These are phyloP conservation scores for Eidolon dupreanum DNA, from an alignment of 2,797 vertebrate species.

Conservation along the genomic window DNA sequence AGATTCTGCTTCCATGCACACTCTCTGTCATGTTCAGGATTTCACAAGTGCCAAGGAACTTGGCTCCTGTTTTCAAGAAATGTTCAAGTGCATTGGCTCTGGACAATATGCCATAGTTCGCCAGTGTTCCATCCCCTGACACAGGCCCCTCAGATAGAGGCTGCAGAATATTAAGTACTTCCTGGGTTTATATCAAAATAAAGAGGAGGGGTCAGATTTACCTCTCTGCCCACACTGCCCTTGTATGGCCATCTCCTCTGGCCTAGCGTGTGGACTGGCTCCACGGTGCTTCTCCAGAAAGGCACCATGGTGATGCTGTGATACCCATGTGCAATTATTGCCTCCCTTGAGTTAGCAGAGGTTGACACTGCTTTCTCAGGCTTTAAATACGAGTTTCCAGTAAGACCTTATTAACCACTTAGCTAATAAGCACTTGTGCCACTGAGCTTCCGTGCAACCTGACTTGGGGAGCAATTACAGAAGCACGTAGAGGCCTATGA, in stretches of 20 bases:
- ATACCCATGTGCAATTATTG: background rate
- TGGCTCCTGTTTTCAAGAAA: background rate
- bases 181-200: background rate
- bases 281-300: background rate
- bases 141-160: background rate
- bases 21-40: background rate
- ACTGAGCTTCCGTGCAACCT: background rate
- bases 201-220: background rate
- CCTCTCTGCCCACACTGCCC: background rate
- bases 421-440: constrained; percentile 63
- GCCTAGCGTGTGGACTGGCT: constrained; percentile 29
- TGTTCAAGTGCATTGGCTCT: background rate
- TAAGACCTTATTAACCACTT: constrained; percentile 66
- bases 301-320: background rate
- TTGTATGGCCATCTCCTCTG: background rate
- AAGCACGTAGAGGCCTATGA: background rate
- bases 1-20: background rate
- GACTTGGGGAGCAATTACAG: constrained; percentile 3
- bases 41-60: background rate
- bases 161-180: background rate
- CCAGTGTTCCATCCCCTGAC: background rate
- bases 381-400: constrained; percentile 51
- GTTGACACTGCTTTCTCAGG: background rate
- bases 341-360: background rate
- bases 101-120: background rate